Evolutionary conservation across 2,797 vertebrate genomes (phyloP).

Genomic region (Trematomus bernacchii): DNA sequence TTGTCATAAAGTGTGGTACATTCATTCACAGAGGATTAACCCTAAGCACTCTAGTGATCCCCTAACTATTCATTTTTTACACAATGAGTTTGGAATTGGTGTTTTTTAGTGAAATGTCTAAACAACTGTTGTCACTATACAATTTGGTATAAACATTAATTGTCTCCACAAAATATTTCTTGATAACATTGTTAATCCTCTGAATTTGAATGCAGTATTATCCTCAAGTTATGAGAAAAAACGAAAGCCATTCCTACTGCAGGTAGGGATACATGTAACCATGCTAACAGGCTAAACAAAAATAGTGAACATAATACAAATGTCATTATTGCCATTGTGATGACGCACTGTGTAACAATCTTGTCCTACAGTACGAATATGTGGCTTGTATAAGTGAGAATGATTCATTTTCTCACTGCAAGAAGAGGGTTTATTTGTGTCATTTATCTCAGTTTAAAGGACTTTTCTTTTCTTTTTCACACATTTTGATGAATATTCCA

Average conservation of each 20-base stretch:
- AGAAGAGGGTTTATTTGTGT: neutral
- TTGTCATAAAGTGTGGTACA: neutral
- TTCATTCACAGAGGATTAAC: no score
- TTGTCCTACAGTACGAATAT: neutral
- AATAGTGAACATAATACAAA: no score
- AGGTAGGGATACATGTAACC: neutral
- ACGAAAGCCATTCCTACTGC: neutral
- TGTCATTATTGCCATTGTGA: neutral
- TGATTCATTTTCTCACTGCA: neutral
- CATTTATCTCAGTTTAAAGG: neutral
- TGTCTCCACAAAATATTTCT: no score
- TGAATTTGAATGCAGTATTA: no score
- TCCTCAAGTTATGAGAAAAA: neutral
- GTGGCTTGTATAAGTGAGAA: neutral
- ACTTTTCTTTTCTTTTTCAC: neutral
- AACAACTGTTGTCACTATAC: no score
- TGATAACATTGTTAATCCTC: no score
- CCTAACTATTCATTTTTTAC: no score
- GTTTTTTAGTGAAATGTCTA: no score
- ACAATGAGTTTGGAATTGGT: no score
- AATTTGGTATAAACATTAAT: no score
- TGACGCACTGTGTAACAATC: neutral
- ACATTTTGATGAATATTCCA: no score
- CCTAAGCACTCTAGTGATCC: no score
- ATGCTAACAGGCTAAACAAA: neutral